phyloP scores from a whole-genome alignment of 2,797 vertebrate genomes.

The Rhabdophis nuchalis region DNA sequence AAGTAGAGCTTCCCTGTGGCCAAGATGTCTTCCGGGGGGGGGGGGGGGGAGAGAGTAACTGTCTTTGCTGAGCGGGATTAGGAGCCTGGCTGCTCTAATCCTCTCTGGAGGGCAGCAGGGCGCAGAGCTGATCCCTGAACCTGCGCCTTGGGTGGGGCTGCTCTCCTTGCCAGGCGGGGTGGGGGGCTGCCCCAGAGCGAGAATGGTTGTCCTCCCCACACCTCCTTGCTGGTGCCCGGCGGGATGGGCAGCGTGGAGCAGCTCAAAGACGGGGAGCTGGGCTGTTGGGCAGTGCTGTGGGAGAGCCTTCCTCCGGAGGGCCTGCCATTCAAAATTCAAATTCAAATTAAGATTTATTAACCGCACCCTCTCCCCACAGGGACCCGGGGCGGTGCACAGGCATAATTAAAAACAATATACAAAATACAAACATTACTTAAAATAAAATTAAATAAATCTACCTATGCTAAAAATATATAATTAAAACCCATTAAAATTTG shows the following conservation, averaged over 20 bases:
- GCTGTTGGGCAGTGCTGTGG: too few species aligned
- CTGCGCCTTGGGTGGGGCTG: neutral
- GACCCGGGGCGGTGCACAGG: too few species aligned
- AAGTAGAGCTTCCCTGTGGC: neutral
- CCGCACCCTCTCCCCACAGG: too few species aligned
- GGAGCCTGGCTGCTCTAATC: slow-evolving; percentile 39
- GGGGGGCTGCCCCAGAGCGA: neutral
- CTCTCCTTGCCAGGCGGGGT: neutral
- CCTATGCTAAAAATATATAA: too few species aligned
- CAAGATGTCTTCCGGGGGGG: neutral
- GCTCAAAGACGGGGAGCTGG: neutral
- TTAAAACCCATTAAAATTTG: too few species aligned
- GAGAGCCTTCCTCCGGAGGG: too few species aligned
- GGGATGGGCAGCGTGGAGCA: fast-evolving
- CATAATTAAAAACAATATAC: too few species aligned
- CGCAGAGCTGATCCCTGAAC: neutral
- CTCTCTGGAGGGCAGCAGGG: slow-evolving; percentile 29
- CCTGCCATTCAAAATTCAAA: too few species aligned
- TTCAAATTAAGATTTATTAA: too few species aligned
- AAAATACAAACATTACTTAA: too few species aligned
- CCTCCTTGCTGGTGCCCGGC: neutral
- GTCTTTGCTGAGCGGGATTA: slow-evolving; percentile 1
- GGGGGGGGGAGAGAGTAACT: too few species aligned
- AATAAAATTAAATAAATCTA: too few species aligned
- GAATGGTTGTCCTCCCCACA: neutral